Evolutionary conservation across 2,888 invertebrate genomes (phyloP), one percentile per base, ranked within the genome.

Genomic region (Autographa gamma): DNA sequence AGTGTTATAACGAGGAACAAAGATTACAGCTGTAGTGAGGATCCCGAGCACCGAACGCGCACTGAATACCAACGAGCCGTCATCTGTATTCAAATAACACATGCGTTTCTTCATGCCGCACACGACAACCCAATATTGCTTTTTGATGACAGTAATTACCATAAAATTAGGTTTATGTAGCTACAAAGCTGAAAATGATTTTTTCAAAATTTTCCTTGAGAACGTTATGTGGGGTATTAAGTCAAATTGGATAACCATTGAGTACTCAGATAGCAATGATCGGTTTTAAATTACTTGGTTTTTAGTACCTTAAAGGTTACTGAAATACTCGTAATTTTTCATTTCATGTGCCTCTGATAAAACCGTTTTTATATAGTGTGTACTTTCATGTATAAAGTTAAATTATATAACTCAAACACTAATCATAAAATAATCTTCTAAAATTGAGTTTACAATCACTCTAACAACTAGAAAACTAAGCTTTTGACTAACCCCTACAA

Each of bases 51-150:
- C 63, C 69, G 63, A 31, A 69, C 74, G 68, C 66, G 38, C 19
- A n/a, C 69, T 63, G 82, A 82, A 82, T 82, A 82, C 82, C 73
- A 82, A 82, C 59, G 60, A 72, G 63, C 73, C 81, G 70, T 82
- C 80, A 85, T 86, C 80, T 80, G 82, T 86, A 86, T 86, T 86
- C 86, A 84, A 87, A 87, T 86, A 84, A 81, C 86, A 84, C 78
- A 80, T 87, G 80, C 77, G 86, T 76, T 81, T 80, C 79, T 76
- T 70, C 76, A 76, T 77, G 85, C 81, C 78, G 68, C 77, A 74
- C 81, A 83, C 82, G 86, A 83, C 82, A 85, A 66, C 70, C 76
- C 68, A 70, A 85, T 83, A 86, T 87, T 84, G 87, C 87, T 81
- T 84, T 87, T 86, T 86, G 86, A 86, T 87, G 85, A 86, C 77